Conservation (phyloP, 2,113 vertebrate genomes). For the Oriolus oriolus region DNA sequence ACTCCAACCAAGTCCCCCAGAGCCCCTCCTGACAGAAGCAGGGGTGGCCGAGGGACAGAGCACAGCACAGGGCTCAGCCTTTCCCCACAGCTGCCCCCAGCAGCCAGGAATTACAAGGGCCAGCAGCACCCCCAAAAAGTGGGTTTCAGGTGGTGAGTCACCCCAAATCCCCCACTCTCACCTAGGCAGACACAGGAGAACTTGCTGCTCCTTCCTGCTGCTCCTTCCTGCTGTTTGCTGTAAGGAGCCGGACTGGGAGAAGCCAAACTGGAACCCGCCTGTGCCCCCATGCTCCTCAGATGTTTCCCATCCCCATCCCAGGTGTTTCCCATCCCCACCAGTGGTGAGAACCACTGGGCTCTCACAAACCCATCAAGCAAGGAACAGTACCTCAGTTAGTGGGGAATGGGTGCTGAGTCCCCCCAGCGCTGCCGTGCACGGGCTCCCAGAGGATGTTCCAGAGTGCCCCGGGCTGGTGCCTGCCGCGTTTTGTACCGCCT, state of each 20-base stretch:
- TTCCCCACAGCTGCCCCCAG: neutral
- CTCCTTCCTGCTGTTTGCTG: neutral
- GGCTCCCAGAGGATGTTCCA: neutral
- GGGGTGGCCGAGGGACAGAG: fast-evolving
- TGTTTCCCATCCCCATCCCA: neutral
- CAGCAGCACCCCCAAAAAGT: neutral
- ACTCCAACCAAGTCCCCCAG: neutral
- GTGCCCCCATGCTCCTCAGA: neutral
- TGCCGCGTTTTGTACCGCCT: neutral
- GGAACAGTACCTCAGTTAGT: neutral
- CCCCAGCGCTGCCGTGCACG: neutral
- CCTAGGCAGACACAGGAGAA: neutral
- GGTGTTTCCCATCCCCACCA: neutral
- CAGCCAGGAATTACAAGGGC: neutral
- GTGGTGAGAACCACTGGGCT: neutral
- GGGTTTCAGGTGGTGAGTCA: fast-evolving
- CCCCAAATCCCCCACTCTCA: neutral
- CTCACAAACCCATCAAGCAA: neutral
- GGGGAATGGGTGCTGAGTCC: neutral
- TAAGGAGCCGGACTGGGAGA: fast-evolving
- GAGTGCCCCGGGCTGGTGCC: neutral
- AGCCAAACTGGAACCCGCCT: fast-evolving
- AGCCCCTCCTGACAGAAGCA: neutral
- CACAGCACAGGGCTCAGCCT: neutral
- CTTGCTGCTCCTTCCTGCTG: neutral